Conservation (phyloP, 2,113 vertebrate genomes). For the Cyphomyrus discorhynchus region DNA sequence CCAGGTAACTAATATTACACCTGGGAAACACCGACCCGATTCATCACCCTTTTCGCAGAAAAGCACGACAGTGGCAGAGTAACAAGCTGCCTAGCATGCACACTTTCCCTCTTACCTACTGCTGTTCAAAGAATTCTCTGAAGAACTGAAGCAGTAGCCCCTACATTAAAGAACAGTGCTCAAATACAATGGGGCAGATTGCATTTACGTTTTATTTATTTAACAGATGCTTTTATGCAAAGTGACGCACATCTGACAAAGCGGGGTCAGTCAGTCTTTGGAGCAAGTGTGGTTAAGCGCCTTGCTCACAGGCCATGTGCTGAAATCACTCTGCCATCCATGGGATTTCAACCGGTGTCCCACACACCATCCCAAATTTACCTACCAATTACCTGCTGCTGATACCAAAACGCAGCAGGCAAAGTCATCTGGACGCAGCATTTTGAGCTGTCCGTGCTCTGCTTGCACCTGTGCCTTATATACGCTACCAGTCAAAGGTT, state of each 20-base stretch:
- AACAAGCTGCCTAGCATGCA: not conserved
- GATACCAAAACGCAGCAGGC: not conserved
- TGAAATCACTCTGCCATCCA: not conserved
- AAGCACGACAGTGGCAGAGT: not conserved
- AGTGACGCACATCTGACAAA: not conserved
- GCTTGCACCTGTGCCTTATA: not conserved
- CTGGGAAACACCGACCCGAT: constrained; percentile 46
- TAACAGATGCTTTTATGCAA: not conserved
- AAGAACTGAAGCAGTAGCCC: not conserved
- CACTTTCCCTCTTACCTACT: not conserved
- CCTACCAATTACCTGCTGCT: not conserved
- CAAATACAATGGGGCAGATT: not conserved
- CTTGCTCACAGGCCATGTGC: not conserved
- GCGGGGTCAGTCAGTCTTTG: not conserved
- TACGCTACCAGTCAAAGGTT: too few relatives aligned
- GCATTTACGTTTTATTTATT: not conserved
- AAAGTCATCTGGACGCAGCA: not conserved
- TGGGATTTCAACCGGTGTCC: not conserved
- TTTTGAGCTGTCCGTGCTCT: not conserved
- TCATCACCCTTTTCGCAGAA: not conserved
- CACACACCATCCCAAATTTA: not conserved
- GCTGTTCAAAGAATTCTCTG: not conserved
- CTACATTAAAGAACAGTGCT: not conserved
- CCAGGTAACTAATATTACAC: constrained; percentile 95
- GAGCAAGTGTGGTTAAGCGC: not conserved